Evolutionary conservation across 2,888 invertebrate genomes (phyloP).

Genomic region (Hirtodrosophila confusa): DNA sequence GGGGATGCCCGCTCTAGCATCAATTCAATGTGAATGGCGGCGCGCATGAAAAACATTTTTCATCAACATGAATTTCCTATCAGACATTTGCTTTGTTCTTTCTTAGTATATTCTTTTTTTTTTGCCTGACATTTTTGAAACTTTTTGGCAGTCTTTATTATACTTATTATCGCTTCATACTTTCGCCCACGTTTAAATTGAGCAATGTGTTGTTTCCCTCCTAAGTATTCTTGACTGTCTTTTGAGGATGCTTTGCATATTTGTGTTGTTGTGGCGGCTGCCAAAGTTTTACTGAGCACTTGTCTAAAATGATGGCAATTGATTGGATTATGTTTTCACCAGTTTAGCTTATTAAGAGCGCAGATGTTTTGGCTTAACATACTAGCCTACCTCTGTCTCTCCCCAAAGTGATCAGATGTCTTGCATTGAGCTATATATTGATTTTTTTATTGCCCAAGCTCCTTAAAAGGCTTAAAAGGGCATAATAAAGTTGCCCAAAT

Average conservation of each 20-base stretch:
- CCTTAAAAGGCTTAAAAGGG: too few species aligned
- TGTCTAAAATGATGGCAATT: conserved; percentile 44
- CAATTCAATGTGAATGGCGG: conserved; percentile 64
- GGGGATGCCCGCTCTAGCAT: conserved; percentile 22
- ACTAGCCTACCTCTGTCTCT: too few species aligned
- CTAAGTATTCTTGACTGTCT: background rate
- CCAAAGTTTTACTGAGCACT: conserved; percentile 40
- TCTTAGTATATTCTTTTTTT: conserved; percentile 14
- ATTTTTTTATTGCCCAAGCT: too few species aligned
- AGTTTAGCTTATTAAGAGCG: conserved; percentile 28
- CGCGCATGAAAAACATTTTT: conserved; percentile 75
- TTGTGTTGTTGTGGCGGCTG: conserved; percentile 14
- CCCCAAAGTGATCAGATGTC: too few species aligned
- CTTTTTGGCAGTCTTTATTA: conserved; percentile 75
- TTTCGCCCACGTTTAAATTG: conserved; percentile 55
- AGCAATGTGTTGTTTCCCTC: conserved; percentile 31
- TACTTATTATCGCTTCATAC: conserved; percentile 76
- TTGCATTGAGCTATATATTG: too few species aligned
- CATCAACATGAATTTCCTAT: conserved; percentile 76
- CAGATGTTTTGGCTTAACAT: conserved; percentile 4
- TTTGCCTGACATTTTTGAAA: conserved; percentile 45
- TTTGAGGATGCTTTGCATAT: conserved; percentile 6
- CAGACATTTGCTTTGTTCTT: conserved; percentile 69
- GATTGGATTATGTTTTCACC: conserved; percentile 53
- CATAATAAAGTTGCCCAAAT: conserved; percentile 1